Evolutionary conservation across 2,797 vertebrate genomes (phyloP).

Genomic region (Paratrypauchen microcephalus): DNA sequence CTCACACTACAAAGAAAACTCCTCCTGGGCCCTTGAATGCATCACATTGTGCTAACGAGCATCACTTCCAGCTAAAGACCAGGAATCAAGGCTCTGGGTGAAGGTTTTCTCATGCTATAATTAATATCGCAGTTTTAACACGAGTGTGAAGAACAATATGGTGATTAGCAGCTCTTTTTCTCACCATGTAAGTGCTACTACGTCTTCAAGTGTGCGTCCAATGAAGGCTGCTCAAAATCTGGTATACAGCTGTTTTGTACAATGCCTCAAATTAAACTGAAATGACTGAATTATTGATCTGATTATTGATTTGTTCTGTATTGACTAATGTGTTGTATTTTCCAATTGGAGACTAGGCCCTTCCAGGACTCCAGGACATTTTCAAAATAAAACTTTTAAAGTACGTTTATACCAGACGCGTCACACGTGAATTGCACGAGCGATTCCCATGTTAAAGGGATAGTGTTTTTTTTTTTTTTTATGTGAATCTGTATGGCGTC

Average conservation of each 20-base stretch:
- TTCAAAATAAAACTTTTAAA: too few species aligned
- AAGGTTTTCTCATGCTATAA: constrained; percentile 18
- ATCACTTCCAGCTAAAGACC: background rate
- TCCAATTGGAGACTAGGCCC: too few species aligned
- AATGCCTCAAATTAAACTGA: constrained; percentile 8
- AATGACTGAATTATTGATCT: too few species aligned
- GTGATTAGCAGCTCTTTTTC: constrained; percentile 5
- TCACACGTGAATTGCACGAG: too few species aligned
- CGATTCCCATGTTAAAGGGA: too few species aligned
- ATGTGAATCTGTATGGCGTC: too few species aligned
- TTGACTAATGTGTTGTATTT: too few species aligned
- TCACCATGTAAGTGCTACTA: constrained; percentile 19
- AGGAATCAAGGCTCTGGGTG: constrained; percentile 15
- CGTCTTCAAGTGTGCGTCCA: background rate
- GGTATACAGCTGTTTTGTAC: constrained; percentile 31
- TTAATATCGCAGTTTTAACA: constrained; percentile 13
- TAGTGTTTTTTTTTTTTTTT: too few species aligned
- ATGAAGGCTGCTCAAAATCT: constrained; percentile 15
- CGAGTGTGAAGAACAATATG: constrained; percentile 7
- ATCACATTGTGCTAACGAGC: constrained; percentile 10
- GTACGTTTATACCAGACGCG: too few species aligned
- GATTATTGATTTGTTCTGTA: too few species aligned
- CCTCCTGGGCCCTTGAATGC: constrained; percentile 5
- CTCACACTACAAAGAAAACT: constrained; percentile 10
- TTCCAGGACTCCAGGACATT: too few species aligned